Percentiles rank a stretch among this genome's conserved stretches.
phyloP scores from a whole-genome alignment of 2,888 invertebrate genomes.

The Xestoiulus laeticollis region DNA sequence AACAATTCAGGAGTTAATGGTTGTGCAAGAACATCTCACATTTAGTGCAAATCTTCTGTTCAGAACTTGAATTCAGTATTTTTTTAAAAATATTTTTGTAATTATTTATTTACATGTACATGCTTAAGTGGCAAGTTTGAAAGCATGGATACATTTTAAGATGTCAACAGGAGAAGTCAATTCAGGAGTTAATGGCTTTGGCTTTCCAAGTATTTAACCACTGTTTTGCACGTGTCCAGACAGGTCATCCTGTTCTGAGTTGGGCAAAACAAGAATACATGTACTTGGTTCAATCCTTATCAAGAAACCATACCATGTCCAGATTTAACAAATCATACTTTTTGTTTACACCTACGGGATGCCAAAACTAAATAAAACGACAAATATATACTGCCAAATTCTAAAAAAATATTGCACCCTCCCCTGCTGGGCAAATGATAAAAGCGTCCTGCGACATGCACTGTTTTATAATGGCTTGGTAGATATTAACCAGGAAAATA shows the following conservation, averaged over 20 bases:
- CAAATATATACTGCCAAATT: neutral
- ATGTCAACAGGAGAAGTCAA: neutral
- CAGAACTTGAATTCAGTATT: too few relatives aligned
- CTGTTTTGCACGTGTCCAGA: neutral
- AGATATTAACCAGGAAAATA: neutral
- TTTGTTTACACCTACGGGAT: neutral
- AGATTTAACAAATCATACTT: neutral
- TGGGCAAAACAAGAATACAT: too few relatives aligned
- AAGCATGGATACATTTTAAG: neutral
- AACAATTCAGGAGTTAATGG: neutral
- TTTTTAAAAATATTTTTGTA: too few relatives aligned
- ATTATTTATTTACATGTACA: too few relatives aligned
- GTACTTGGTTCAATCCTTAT: neutral
- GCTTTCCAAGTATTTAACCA: neutral
- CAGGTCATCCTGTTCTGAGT: too few relatives aligned
- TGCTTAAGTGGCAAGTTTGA: too few relatives aligned
- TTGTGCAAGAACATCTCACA: too few relatives aligned
- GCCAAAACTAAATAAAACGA: neutral
- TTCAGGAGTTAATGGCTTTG: neutral
- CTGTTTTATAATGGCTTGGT: neutral
- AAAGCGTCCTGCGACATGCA: neutral
- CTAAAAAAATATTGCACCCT: neutral
- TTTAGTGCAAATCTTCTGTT: too few relatives aligned
- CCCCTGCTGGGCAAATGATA: neutral
- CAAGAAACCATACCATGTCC: neutral